phyloP scores from a whole-genome alignment of 2,888 invertebrate species.

The Cheilosia soror region DNA sequence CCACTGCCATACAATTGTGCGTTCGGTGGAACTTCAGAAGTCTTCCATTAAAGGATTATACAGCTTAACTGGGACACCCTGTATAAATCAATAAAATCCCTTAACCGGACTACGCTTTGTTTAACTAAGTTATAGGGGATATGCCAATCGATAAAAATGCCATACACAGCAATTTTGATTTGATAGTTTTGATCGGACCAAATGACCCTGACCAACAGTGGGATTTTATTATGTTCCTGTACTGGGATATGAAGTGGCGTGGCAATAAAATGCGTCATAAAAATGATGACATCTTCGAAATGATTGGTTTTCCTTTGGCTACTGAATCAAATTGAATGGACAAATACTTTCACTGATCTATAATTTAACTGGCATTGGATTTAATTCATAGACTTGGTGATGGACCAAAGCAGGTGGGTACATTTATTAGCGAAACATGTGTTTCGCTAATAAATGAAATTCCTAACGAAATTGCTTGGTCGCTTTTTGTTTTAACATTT shows the following conservation, averaged over 20 bases:
- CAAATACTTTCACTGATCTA: background rate
- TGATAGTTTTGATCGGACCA: background rate
- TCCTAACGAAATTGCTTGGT: too few relatives aligned
- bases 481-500: too few relatives aligned
- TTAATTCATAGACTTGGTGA: background rate
- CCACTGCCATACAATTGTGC: too few relatives aligned
- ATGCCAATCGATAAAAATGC: background rate
- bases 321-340: background rate
- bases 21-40: too few relatives aligned
- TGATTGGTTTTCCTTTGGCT: background rate
- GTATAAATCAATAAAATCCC: too few relatives aligned
- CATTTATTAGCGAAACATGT: too few relatives aligned
- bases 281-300: background rate
- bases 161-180: background rate
- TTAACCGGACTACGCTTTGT: too few relatives aligned
- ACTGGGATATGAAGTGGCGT: background rate
- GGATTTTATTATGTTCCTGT: background rate
- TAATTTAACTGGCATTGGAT: background rate
- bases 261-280: conserved; percentile 1
- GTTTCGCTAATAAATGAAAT: too few relatives aligned
- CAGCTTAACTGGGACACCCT: too few relatives aligned
- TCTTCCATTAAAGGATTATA: too few relatives aligned
- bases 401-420: too few relatives aligned
- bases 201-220: background rate
- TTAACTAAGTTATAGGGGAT: too few relatives aligned